Base-by-base conservation (phyloP, 2,797 vertebrate species). In the Oreortyx pictus region DNA sequence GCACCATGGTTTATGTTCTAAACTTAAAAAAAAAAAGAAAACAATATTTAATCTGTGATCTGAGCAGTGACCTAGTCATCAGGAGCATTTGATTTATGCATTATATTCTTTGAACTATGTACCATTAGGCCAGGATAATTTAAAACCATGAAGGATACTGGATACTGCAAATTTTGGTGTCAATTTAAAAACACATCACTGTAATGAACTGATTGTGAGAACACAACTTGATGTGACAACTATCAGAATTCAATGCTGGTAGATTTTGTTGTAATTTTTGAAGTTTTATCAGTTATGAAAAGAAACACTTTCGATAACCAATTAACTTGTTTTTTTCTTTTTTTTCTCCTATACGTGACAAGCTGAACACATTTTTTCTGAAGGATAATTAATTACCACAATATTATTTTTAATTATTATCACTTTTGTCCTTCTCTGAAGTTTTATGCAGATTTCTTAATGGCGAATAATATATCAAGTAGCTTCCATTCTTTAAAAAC, bases 61-160 rank as follows among this genome's bases (percentile, higher is more conserved):
- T 59, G 44, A 82, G 35, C 39, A 60, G 35, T 64, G 81, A 82
- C 67, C 60, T 84, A 92, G 50, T 79, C 78, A 94, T 43, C 20
- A 84, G 47, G 39, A 88, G 27, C 18, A 49, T 76, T 71, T 94
- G 88, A 86, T 86, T 92, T 68, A 89, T 77, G 37, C 47, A 66
- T 84, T 82, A 59, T 13, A 56, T 19, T 76, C 25, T 91, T 93
- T 57, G 75, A 49, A 35, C 33, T 68, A 16, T 0, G 2, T 62
- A 13, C 29, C 41, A 14, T 75, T 79, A 79, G 83, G 68, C 41
- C 16, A 76, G 57, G 14, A 33, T 52, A 33, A 27, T 90, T 79
- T 64, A 62, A 79, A 88, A 80, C 86, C 1, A 2, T 35, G 18
- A 25, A 22, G n/a, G 46, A 20, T 50, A 31, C 4, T 79, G 15